Percentiles rank a stretch among this genome's conserved stretches.
phyloP scores from a whole-genome alignment of 2,888 invertebrate species.

The Microplitis deprimator region DNA sequence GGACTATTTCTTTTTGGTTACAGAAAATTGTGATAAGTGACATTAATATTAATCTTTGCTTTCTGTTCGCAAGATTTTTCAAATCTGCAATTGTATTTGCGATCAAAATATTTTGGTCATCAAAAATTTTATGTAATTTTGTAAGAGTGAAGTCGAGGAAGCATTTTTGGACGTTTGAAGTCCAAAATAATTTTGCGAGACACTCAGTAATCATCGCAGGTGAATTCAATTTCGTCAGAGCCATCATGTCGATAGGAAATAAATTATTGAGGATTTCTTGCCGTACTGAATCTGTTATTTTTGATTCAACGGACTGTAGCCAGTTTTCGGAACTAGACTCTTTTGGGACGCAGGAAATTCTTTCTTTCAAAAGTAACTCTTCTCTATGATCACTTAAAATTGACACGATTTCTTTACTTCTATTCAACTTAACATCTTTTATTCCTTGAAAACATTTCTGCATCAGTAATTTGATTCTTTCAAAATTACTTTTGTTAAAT shows the following conservation, averaged over 20 bases:
- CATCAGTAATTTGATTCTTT: conserved; percentile 58
- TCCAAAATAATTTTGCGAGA: conserved; percentile 79
- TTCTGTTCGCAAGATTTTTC: conserved; percentile 75
- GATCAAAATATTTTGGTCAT: conserved; percentile 49
- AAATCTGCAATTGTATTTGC: conserved; percentile 73
- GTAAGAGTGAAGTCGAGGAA: conserved; percentile 62
- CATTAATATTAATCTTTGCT: conserved; percentile 73
- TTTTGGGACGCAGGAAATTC: background rate
- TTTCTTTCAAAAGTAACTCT: conserved; percentile 66
- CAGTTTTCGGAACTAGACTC: background rate
- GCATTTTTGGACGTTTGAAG: conserved; percentile 75
- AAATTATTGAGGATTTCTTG: conserved; percentile 57
- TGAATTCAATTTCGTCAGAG: conserved; percentile 11
- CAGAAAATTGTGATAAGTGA: conserved; percentile 74
- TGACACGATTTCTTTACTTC: conserved; percentile 73
- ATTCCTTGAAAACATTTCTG: conserved; percentile 81
- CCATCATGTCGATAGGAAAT: background rate
- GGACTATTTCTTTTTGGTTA: conserved; percentile 74
- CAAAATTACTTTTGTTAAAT: conserved; percentile 75
- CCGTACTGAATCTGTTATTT: conserved; percentile 72
- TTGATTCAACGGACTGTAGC: conserved; percentile 69
- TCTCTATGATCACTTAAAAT: conserved; percentile 78
- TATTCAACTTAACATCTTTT: conserved; percentile 73
- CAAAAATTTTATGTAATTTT: conserved; percentile 72
- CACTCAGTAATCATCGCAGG: conserved; percentile 77